A percentile compares a stretch with the other conserved stretches of the same genome.
These are phyloP conservation scores for Pterocles orientalis DNA, from an alignment of 2,113 vertebrate species.

Conservation along the genomic window DNA sequence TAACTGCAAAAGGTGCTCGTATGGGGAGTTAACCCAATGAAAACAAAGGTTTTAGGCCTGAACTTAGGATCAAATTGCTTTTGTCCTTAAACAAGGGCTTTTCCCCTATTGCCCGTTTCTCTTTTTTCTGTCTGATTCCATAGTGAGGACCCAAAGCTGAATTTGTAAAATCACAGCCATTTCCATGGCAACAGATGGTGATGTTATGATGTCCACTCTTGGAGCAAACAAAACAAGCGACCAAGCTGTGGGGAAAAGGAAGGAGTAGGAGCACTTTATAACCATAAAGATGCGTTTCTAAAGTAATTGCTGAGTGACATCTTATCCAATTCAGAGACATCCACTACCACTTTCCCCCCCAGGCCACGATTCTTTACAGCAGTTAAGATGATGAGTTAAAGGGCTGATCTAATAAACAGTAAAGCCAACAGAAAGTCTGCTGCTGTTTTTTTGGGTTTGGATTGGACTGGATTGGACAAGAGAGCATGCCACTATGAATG, in stretches of 20 bases:
- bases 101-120: background rate
- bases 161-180: conserved; percentile 32
- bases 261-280: background rate
- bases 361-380: background rate
- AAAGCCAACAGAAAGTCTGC: background rate
- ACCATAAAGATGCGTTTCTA: background rate
- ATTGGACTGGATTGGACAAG: background rate
- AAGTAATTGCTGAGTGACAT: background rate
- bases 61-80: background rate
- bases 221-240: background rate
- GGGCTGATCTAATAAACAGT: background rate
- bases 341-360: background rate
- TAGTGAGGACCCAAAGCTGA: background rate
- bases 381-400: background rate
- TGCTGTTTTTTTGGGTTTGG: background rate
- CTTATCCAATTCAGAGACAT: background rate
- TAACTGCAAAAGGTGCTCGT: background rate
- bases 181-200: conserved; percentile 47
- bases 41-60: background rate
- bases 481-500: background rate
- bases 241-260: background rate
- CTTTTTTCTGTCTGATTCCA: background rate
- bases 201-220: conserved; percentile 1
- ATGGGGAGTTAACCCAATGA: background rate
- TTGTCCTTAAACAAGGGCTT: background rate